Conservation (phyloP, 2,888 invertebrate species). For the Mylabris sibirica region DNA sequence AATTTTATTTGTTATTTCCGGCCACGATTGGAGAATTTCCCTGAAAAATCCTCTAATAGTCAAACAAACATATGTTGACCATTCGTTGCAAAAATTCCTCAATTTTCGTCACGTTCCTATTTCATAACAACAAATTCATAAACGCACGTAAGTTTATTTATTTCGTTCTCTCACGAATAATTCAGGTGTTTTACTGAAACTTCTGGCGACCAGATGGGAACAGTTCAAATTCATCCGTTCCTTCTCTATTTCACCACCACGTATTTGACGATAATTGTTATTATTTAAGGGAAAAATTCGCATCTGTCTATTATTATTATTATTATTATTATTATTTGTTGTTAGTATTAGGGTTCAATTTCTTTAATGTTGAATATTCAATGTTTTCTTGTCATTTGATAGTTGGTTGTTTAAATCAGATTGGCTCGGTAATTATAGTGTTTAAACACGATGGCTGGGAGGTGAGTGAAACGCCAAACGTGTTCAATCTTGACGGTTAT, state of each 20-base stretch:
- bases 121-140: not conserved
- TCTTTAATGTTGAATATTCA: not conserved
- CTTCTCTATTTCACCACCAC: not conserved
- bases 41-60: not conserved
- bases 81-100: conserved; percentile 2
- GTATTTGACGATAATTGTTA: not conserved
- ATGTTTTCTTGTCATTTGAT: conserved; percentile 29
- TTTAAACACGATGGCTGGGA: not conserved
- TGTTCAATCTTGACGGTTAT: conserved; percentile 15
- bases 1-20: conserved; percentile 9
- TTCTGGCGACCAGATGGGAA: conserved; percentile 6
- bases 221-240: not conserved
- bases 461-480: conserved; percentile 14
- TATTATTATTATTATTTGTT: not conserved
- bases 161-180: not conserved
- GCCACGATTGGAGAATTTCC: conserved; percentile 3
- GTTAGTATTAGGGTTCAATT: conserved; percentile 2
- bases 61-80: conserved; percentile 11
- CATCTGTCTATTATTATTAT: conserved; percentile 1
- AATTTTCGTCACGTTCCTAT: not conserved
- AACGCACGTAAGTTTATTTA: not conserved
- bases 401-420: conserved; percentile 31
- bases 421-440: conserved; percentile 27
- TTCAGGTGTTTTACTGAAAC: conserved; percentile 9
- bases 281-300: not conserved